Evolutionary conservation across 2,888 invertebrate species (phyloP).

Genomic region (Agriotes lineatus): DNA sequence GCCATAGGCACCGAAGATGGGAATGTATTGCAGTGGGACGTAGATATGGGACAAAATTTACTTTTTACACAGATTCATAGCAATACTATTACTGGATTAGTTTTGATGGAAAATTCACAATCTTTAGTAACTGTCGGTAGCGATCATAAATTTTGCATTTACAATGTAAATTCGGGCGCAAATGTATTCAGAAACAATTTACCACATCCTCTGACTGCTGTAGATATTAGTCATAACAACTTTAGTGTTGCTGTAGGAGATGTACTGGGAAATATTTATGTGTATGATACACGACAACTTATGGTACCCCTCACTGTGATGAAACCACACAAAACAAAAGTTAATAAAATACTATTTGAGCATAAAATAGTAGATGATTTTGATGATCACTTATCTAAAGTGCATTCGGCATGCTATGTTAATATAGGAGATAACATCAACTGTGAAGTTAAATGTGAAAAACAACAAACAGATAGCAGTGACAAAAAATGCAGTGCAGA

Average conservation of each 20-base stretch:
- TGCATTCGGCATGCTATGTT: background rate
- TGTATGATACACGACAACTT: conserved; percentile 58
- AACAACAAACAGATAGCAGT: background rate
- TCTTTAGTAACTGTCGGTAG: conserved; percentile 56
- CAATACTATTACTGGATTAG: conserved; percentile 53
- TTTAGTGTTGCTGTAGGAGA: conserved; percentile 55
- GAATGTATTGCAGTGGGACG: conserved; percentile 53
- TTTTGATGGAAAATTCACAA: conserved; percentile 51
- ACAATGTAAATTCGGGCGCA: conserved; percentile 49
- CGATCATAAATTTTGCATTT: conserved; percentile 58
- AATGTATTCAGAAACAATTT: conserved; percentile 56
- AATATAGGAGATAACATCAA: no score
- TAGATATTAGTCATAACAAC: conserved; percentile 57
- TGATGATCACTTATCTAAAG: background rate
- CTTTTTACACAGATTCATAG: conserved; percentile 51
- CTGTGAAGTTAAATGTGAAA: background rate
- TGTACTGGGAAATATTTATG: conserved; percentile 56
- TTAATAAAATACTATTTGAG: conserved; percentile 31
- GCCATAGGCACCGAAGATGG: conserved; percentile 56
- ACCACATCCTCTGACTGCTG: conserved; percentile 54
- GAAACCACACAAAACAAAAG: conserved; percentile 48
- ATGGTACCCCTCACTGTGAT: conserved; percentile 52
- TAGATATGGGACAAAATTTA: conserved; percentile 44
- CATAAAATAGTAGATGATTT: background rate
- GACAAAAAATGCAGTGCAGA: background rate